phyloP scores from a whole-genome alignment of 2,113 vertebrate species.

The Ceyx margarethae region DNA sequence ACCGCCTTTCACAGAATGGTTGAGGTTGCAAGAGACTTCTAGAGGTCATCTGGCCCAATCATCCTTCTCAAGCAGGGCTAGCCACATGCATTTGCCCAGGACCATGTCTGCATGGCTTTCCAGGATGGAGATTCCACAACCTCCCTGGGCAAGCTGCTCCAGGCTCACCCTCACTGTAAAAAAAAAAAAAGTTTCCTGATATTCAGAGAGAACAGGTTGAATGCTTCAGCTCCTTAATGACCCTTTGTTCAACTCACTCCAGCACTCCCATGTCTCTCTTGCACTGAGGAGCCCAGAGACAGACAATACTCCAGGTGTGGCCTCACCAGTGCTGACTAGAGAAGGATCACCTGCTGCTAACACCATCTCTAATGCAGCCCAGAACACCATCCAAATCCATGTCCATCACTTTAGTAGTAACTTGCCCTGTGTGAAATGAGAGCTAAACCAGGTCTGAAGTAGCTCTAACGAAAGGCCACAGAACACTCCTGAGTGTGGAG shows the following conservation, averaged over 20 bases:
- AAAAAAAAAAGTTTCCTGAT: not conserved
- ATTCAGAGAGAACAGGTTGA: not conserved
- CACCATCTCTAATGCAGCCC: not conserved
- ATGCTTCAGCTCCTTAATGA: not conserved
- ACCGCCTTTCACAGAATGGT: not conserved
- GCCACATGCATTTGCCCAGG: not conserved
- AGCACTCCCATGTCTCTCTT: not conserved
- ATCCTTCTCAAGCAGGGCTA: not conserved
- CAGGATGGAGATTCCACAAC: not conserved
- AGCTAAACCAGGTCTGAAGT: not conserved
- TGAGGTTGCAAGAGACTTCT: not conserved
- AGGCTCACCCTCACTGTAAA: not conserved
- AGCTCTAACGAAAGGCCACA: not conserved
- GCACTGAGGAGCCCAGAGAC: not conserved
- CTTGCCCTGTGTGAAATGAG: not conserved
- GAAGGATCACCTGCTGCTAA: not conserved
- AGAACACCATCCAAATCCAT: not conserved
- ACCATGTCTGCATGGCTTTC: not conserved
- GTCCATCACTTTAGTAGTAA: not conserved
- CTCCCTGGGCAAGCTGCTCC: not conserved
- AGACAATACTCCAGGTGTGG: not conserved
- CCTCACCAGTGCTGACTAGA: not conserved
- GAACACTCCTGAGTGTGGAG: not conserved
- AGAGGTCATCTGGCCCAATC: not conserved
- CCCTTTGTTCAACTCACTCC: not conserved